A percentile compares a stretch with the other conserved stretches of the same genome.
Conservation (phyloP, 1,140 invertebrate species). For the Carposina sasakii region DNA sequence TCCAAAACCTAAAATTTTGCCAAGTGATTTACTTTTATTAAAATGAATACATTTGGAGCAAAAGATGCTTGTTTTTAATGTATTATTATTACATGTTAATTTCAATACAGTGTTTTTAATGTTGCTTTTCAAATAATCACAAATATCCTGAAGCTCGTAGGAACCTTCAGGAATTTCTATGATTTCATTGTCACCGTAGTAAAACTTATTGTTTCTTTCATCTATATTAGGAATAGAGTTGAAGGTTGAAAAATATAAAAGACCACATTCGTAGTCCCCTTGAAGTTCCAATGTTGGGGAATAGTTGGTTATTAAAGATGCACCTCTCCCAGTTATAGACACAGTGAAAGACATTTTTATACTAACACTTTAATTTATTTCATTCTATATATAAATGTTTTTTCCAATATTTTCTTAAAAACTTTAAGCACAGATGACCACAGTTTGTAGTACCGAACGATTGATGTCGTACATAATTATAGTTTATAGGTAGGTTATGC, state of each 20-base stretch:
- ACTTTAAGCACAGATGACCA: slow-evolving; percentile 1
- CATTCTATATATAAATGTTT: slow-evolving; percentile 14
- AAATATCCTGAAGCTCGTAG: slow-evolving; percentile 25
- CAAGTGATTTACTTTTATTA: slow-evolving; percentile 6
- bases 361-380: background rate
- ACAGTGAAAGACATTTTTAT: slow-evolving; percentile 7
- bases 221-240: slow-evolving; percentile 26
- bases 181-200: slow-evolving; percentile 18
- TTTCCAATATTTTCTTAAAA: background rate
- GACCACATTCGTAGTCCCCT: slow-evolving; percentile 17
- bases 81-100: slow-evolving; percentile 26
- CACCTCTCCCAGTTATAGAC: background rate
- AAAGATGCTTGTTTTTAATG: slow-evolving; percentile 22
- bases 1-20: slow-evolving; percentile 7
- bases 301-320: slow-evolving; percentile 20
- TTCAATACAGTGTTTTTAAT: slow-evolving; percentile 10
- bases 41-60: slow-evolving; percentile 19
- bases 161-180: slow-evolving; percentile 20
- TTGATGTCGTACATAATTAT: background rate
- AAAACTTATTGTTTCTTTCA: slow-evolving; percentile 8
- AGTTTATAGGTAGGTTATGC: slow-evolving; percentile 10
- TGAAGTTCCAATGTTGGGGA: slow-evolving; percentile 18
- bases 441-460: background rate
- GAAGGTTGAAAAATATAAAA: slow-evolving; percentile 18
- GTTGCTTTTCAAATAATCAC: slow-evolving; percentile 16